These are phyloP conservation scores for Agrochola lota DNA, from an alignment of 2,888 invertebrate genomes.

Conservation along the genomic window DNA sequence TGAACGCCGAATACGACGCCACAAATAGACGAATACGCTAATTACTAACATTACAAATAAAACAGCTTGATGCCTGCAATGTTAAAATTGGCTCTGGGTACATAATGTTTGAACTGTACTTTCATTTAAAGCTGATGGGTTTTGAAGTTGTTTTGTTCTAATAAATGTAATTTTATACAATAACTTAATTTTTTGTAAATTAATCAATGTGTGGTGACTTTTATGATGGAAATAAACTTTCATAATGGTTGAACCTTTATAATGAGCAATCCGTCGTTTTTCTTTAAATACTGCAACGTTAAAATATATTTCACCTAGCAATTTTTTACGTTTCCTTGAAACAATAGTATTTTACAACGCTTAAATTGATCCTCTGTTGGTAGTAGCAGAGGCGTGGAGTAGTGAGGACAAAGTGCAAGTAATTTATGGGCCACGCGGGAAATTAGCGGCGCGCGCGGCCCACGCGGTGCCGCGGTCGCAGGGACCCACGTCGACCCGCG, in stretches of 20 bases:
- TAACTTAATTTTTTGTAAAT: neutral
- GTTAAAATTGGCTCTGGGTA: conserved; percentile 20
- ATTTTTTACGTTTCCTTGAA: conserved; percentile 32
- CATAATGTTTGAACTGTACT: neutral
- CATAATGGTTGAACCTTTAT: neutral
- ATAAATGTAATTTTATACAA: neutral
- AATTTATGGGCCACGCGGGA: conserved; percentile 82
- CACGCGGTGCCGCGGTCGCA: conserved; percentile 27
- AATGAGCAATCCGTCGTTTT: neutral
- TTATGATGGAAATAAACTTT: too few species aligned
- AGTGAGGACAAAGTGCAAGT: conserved; percentile 75
- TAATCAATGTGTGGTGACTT: neutral
- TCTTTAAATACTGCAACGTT: neutral
- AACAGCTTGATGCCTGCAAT: conserved; percentile 25
- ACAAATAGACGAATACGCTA: conserved; percentile 44
- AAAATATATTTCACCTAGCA: neutral
- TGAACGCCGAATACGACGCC: conserved; percentile 53
- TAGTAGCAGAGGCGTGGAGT: conserved; percentile 50
- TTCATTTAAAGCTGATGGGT: neutral
- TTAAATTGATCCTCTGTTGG: conserved; percentile 54
- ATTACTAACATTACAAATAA: conserved; percentile 51
- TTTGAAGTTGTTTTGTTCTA: conserved; percentile 2
- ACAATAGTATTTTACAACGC: conserved; percentile 46
- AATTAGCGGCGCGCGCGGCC: conserved; percentile 73
- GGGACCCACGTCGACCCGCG: conserved; percentile 30